These are phyloP conservation scores for Meiosimyza platycephala DNA, from an alignment of 2,888 invertebrate species.

Conservation along the genomic window DNA sequence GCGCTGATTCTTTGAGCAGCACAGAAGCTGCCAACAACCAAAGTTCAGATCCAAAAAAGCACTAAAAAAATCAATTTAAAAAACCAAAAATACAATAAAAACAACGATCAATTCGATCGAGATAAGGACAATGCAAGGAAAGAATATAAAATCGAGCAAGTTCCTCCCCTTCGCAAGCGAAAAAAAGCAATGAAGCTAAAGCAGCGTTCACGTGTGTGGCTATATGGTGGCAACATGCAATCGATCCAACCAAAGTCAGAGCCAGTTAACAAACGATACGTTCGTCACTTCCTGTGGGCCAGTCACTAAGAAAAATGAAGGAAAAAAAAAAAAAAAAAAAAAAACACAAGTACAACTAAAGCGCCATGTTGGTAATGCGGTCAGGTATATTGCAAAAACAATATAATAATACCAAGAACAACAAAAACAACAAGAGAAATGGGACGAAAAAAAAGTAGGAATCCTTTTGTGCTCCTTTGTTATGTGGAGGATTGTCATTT, in stretches of 20 bases:
- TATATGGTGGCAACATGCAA: conserved; percentile 6
- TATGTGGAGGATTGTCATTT: conserved; percentile 42
- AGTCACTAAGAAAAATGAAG: not conserved
- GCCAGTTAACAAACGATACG: conserved; percentile 12
- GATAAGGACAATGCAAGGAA: not conserved
- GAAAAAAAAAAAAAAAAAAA: not conserved
- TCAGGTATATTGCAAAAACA: not conserved
- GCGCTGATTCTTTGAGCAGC: conserved; percentile 17
- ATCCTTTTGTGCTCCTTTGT: conserved; percentile 46
- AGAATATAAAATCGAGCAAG: not conserved
- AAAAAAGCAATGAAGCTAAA: too few species aligned
- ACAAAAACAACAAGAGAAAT: not conserved
- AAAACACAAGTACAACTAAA: conserved; percentile 18
- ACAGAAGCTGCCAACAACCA: not conserved
- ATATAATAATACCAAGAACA: not conserved
- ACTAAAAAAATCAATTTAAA: conserved; percentile 21
- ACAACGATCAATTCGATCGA: not conserved
- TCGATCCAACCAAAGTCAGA: conserved; percentile 1
- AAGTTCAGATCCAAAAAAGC: not conserved
- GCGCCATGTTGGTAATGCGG: conserved; percentile 24
- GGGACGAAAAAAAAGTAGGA: not conserved
- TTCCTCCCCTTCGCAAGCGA: not conserved
- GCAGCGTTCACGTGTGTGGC: not conserved
- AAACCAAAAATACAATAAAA: conserved; percentile 9
- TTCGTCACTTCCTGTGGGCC: conserved; percentile 18